phyloP scores from a whole-genome alignment of 2,797 vertebrate species.

The Epinephelus malabaricus region DNA sequence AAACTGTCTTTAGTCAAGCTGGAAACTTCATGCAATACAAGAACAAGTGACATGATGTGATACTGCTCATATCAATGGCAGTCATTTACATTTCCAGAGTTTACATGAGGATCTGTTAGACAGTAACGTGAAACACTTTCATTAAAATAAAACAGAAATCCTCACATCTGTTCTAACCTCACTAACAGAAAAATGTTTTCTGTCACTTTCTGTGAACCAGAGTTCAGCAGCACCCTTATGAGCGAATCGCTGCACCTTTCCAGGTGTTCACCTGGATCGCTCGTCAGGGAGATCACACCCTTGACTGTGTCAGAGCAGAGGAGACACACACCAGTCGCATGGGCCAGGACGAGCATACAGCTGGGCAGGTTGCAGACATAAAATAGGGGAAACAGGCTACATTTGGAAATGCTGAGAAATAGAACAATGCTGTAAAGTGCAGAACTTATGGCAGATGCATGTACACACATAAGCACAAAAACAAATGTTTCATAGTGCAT shows the following conservation, averaged over 20 bases:
- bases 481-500: not conserved
- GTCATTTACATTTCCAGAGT: not conserved
- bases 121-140: not conserved
- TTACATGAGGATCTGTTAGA: not conserved
- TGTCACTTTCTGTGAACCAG: slow-evolving; percentile 70
- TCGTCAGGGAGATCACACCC: slow-evolving; percentile 90
- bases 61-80: not conserved
- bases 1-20: not conserved
- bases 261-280: slow-evolving; percentile 96
- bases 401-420: slow-evolving; percentile 4
- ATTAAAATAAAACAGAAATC: not conserved
- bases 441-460: not conserved
- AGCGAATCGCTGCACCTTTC: slow-evolving; percentile 94
- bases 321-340: slow-evolving; percentile 91
- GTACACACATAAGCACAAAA: not conserved
- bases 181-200: not conserved
- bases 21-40: not conserved
- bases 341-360: slow-evolving; percentile 93
- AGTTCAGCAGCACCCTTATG: slow-evolving; percentile 93
- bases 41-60: not conserved
- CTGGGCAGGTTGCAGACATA: slow-evolving; percentile 89
- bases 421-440: not conserved
- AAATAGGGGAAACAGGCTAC: not conserved
- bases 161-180: too few relatives aligned
- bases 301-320: slow-evolving; percentile 93